Evolutionary conservation across 2,797 vertebrate genomes (phyloP), one percentile per base, ranked within the genome.

Genomic region (Chiroxiphia lanceolata): DNA sequence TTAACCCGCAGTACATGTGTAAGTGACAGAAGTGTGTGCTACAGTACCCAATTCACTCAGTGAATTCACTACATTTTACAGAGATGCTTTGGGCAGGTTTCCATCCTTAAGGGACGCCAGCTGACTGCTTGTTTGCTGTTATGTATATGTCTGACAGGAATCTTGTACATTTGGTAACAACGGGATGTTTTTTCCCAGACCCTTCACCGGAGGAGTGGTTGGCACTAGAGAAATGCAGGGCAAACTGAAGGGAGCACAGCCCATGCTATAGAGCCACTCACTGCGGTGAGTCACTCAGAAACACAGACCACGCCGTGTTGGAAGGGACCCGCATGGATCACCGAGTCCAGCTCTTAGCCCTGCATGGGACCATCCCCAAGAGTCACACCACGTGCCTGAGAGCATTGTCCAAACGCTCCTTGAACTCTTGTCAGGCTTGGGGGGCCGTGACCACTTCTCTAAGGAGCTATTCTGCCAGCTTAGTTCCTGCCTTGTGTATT

Each of bases 151-250:
- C 27, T 8, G n/a, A 23, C 20, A 2, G 42, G 22, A 33, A 13
- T 3, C 6, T 5, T 0, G 31, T 1, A 31, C 26, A 4, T 16
- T 15, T 3, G 27, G 22, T 1, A 25, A 3, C 19, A 17, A 15
- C 0, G 5, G 2, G 2, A 4, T 7, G 10, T 2, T 15, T 40
- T 10, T 22, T 3, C 29, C 1, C 1, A 18, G 11, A 0, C 0
- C 7, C n/a, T 20, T 5, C 1, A 4, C 15, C 27, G 1, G 4
- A 10, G 18, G 15, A 21, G 11, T 36, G 10, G 4, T 0, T 1
- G 1, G 10, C 31, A 10, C 9, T 6, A 3, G 12, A 1, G 6
- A 3, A 25, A 8, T 0, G 0, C 15, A 2, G 12, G 4, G 25
- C 34, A 12, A 26, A 17, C 34, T 6, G 8, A 13, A 38, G 26